These are phyloP conservation scores for Drosophila burlai DNA, from an alignment of 1,140 invertebrate species.

Conservation along the genomic window DNA sequence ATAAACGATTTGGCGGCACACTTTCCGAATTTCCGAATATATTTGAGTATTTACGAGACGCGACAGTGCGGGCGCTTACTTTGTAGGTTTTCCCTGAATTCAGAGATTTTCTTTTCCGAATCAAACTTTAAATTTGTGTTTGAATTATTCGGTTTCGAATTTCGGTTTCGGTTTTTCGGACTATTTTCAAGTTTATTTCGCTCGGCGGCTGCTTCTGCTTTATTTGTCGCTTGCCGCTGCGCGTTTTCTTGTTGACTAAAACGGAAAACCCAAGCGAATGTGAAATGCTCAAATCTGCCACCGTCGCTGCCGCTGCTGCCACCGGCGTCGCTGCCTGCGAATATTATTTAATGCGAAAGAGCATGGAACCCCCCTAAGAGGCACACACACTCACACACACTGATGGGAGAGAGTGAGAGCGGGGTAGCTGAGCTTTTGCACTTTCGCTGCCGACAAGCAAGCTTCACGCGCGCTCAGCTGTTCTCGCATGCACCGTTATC, in stretches of 20 bases:
- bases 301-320: constrained; percentile 29
- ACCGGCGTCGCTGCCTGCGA: constrained; percentile 39
- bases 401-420: constrained; percentile 7
- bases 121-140: background rate
- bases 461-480: constrained; percentile 34
- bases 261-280: constrained; percentile 57
- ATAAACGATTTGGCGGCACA: constrained; percentile 32
- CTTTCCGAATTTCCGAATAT: constrained; percentile 14
- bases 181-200: constrained; percentile 12
- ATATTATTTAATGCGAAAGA: constrained; percentile 75
- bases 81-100: background rate
- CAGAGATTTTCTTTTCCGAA: background rate
- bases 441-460: constrained; percentile 39
- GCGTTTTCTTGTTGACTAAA: constrained; percentile 77
- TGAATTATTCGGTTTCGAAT: constrained; percentile 9
- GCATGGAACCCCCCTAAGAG: constrained; percentile 8
- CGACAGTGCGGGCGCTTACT: constrained; percentile 8
- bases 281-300: constrained; percentile 55
- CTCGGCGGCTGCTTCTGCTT: background rate
- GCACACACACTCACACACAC: background rate
- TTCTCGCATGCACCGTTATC: constrained; percentile 26
- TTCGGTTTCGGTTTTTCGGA: background rate
- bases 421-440: constrained; percentile 39
- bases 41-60: constrained; percentile 1
- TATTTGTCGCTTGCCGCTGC: constrained; percentile 48